phyloP scores from a whole-genome alignment of 2,113 vertebrate genomes.

The Bufo gargarizans region DNA sequence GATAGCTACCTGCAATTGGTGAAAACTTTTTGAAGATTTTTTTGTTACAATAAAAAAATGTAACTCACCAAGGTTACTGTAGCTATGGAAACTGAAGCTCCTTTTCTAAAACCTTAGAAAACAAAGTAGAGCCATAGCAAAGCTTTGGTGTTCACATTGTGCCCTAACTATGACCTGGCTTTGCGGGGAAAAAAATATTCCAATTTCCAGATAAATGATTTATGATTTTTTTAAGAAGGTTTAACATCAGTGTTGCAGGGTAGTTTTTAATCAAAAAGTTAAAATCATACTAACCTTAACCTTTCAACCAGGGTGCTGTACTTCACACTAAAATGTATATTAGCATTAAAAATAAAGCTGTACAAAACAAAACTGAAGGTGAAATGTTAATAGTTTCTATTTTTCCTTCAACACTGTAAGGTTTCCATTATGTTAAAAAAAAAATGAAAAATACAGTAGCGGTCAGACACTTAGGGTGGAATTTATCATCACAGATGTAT shows the following conservation, averaged over 20 bases:
- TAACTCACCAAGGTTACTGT: constrained; percentile 57
- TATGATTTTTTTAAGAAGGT: constrained; percentile 45
- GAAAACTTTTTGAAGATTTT: constrained; percentile 10
- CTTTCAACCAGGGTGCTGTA: constrained; percentile 26
- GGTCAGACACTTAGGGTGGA: not conserved
- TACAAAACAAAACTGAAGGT: not conserved
- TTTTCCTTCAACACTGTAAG: not conserved
- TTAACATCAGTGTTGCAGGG: constrained; percentile 38
- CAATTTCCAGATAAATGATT: constrained; percentile 51
- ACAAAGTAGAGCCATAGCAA: constrained; percentile 51
- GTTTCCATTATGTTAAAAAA: not conserved
- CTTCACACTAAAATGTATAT: not conserved
- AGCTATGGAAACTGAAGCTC: constrained; percentile 55
- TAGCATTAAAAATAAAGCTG: not conserved
- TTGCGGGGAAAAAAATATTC: constrained; percentile 46
- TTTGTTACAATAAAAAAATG: constrained; percentile 44
- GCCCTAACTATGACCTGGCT: constrained; percentile 53
- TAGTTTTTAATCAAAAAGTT: constrained; percentile 39
- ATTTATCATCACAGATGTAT: no score
- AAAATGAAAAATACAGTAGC: not conserved
- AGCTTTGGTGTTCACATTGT: constrained; percentile 36
- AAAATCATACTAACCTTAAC: not conserved
- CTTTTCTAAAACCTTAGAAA: constrained; percentile 55
- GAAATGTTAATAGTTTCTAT: not conserved
- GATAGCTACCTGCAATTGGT: constrained; percentile 20